Base-by-base conservation (phyloP, 2,797 vertebrate species). In the Brotula barbata region DNA sequence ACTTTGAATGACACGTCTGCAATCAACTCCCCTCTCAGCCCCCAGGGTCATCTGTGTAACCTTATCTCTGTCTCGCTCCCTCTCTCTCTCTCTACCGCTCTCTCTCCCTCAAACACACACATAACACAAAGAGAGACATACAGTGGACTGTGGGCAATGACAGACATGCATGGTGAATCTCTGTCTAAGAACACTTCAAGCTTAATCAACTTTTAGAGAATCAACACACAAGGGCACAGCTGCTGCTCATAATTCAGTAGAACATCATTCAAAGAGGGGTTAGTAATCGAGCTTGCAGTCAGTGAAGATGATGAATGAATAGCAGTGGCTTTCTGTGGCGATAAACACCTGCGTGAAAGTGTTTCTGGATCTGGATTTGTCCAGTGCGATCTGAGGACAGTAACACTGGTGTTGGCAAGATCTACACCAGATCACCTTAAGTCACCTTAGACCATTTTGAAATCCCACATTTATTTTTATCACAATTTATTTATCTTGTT, bases 1-100 rank as follows among this genome's bases (percentile, higher is more conserved):
- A 66, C 51, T 39, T 48, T 57, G 40, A 46, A 34, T 34, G 66
- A 64, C 56, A 69, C 2, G 42, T 61, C 48, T 70, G 50, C 67
- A 62, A 51, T 65, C 58, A 72, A 13, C 64, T 71, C 70, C 49
- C 61, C 61, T 62, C 37, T 3, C 43, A 51, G 41, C 48, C 51
- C 60, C 61, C 65, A 59, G 61, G 25, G 55, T 62, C 64, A 70
- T 45, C 36, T 66, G 43, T 78, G 73, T 73, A 73, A 73, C 43
- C 13, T 50, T 39, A 80, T 53, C 62, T 25, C 33, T 40, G 16
- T 23, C 34, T 48, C 23, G 8, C 25, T 33, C 23, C 36, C 33
- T n/a, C 19, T 15, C 6, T 14, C 41, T 23, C 5, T 17, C 6
- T 48, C 15, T 23, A 17, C 22, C 36, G 15, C 25, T 2, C 19